Evolutionary conservation across 92 coral and sea anemone species (phyloP).

Genomic region (Palythoa grandis): DNA sequence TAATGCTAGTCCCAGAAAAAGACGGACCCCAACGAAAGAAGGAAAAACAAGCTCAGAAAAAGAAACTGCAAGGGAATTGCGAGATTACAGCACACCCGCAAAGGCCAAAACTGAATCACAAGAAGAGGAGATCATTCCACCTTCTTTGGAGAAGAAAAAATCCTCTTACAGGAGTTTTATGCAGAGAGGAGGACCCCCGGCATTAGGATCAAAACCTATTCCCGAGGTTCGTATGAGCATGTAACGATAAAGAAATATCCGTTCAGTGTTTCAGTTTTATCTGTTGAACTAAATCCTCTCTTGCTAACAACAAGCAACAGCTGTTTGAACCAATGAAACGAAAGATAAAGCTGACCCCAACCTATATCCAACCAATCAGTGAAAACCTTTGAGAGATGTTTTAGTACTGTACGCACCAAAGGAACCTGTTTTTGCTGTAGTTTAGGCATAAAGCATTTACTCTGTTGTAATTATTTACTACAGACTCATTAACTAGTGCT

Average conservation of each 20-base stretch:
- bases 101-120: conserved; percentile 44
- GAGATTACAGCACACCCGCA: conserved; percentile 47
- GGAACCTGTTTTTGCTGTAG: no score
- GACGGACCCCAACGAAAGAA: conserved; percentile 49
- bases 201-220: conserved; percentile 84
- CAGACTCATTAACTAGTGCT: no score
- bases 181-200: conserved; percentile 88
- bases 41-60: conserved; percentile 1
- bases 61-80: conserved; percentile 40
- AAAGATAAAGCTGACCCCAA: no score
- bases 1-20: conserved; percentile 47
- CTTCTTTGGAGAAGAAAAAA: conserved; percentile 85
- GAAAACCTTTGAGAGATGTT: no score
- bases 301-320: not conserved
- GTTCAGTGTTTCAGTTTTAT: no score
- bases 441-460: no score
- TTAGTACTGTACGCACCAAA: no score
- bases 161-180: conserved; percentile 83
- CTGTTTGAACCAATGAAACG: not conserved
- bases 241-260: no score
- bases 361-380: no score
- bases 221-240: conserved; percentile 68
- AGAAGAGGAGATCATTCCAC: conserved; percentile 59
- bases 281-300: no score
- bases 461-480: no score